These are phyloP conservation scores for Pseudorectes ferrugineus DNA, from an alignment of 2,113 vertebrate species.

Conservation along the genomic window DNA sequence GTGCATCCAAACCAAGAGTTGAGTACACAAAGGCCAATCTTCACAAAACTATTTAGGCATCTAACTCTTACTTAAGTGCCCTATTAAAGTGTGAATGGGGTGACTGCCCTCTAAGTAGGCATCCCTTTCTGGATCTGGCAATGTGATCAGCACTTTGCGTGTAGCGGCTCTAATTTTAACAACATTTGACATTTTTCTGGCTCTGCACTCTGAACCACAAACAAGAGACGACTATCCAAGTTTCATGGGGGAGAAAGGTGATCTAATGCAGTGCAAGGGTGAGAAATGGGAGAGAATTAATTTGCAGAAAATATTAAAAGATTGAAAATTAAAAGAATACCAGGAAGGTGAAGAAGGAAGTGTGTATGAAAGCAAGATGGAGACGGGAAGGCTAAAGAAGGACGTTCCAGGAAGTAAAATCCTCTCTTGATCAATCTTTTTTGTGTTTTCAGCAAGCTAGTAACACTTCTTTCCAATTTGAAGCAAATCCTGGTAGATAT, in stretches of 20 bases:
- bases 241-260: background rate
- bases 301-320: background rate
- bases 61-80: background rate
- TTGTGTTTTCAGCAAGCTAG: background rate
- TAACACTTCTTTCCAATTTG: background rate
- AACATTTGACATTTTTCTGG: background rate
- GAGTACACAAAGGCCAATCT: background rate
- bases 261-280: background rate
- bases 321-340: background rate
- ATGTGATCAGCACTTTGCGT: background rate
- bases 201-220: background rate
- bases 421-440: background rate
- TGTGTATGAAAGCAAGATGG: background rate
- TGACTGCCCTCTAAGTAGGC: background rate
- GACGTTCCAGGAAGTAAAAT: background rate
- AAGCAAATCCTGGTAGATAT: slow-evolving; percentile 31
- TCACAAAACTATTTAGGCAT: background rate
- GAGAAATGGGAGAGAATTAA: background rate
- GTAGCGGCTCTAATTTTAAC: background rate
- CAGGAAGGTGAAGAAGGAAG: background rate
- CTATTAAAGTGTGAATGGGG: background rate
- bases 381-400: background rate
- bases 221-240: background rate
- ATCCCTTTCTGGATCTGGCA: background rate
- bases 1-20: background rate